Base-by-base conservation (phyloP, 2,888 invertebrate species). In the Ferrisia virgata region DNA sequence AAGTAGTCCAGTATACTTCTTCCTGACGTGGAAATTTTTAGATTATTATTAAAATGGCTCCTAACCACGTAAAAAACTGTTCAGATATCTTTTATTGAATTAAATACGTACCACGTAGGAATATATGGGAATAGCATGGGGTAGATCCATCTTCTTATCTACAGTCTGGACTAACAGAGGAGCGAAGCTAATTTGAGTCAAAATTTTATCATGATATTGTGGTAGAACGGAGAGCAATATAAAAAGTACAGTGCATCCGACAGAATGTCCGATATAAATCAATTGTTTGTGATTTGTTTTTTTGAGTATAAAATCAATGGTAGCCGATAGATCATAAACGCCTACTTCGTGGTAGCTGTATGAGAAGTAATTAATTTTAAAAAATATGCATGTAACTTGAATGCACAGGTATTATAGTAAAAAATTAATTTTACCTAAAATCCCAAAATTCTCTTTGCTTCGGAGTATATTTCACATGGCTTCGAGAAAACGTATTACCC, bases 271-370 rank as follows among this genome's bases (percentile, higher is more conserved):
- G 53, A 96, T 90, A 88, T 96, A 97, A 86, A 92, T 91, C 43
- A 94, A 87, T 58, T 91, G 89, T 8, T 89, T 86, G 85, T 90
- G 89, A 0, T 89, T 89, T 0, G 92, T 92, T 8, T 86, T 86
- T 2, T 89, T 88, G 78, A 92, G 88, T 0, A 92, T 90, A 87
- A 94, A 93, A 88, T 96, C 93, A 85, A 98, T 92, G 86, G 92
- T 93, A 0, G 96, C 94, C 15, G 98, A 96, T 83, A 98, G 88
- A 89, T 99, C 98, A 87, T 94, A 92, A 40, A 92, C 88, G 0
- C 94, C 96, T 90, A 96, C 95, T 89, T 98, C 96, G 87, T 97
- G 94, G 91, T 94, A 98, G 86, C 96, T 96, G 58, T 6, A n/a
- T 39, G 39, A 39, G 11, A 39, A 11, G 11, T 39, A 8, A 39